Evolutionary conservation across 1,140 invertebrate genomes (phyloP), one percentile per base, ranked within the genome.

Genomic region (Adelges cooleyi): DNA sequence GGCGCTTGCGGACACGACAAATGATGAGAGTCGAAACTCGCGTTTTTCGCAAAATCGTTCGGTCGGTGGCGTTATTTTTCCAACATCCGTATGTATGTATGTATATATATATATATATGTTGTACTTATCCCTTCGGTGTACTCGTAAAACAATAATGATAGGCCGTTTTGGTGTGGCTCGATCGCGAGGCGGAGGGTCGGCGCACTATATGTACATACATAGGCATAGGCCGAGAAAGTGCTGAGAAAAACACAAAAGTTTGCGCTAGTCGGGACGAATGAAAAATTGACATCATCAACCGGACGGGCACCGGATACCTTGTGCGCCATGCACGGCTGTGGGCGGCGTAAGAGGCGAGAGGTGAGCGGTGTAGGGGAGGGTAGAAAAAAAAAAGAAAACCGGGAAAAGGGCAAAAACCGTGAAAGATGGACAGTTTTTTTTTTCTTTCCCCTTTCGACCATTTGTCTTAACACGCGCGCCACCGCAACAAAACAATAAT

Each of bases 221-320:
- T n/a, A n/a, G 33, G 9, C 33, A 8, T 9, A 22, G 52, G 36
- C 40, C 1, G 27, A 27, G 10, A 17, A 29, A 15, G 5, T 15
- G 42, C n/a, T 46, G 42, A 33, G 42, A 62, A 62, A 62, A 62
- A 33, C n/a, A 62, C 56, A 29, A 62, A 62, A 62, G 56, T 62
- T 62, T 62, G 22, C 25, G 54, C 23, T 23, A 11, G 25, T 5
- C n/a, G 23, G n/a, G 40, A 62, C 56, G 18, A 20, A 48, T 48
- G 56, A 62, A 62, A 62, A 62, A 62, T 62, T 48, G 56, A 62
- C 56, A 46, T 62, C 56, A 62, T 62, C 56, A 62, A 46, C 56
- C 11, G 27, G 11, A 27, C 25, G 40, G n/a, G n/a, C n/a, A n/a
- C n/a, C n/a, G n/a, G n/a, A n/a, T n/a, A n/a, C n/a, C n/a, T n/a